Conservation (phyloP, 2,888 invertebrate species). For the Camponotus fellah region DNA sequence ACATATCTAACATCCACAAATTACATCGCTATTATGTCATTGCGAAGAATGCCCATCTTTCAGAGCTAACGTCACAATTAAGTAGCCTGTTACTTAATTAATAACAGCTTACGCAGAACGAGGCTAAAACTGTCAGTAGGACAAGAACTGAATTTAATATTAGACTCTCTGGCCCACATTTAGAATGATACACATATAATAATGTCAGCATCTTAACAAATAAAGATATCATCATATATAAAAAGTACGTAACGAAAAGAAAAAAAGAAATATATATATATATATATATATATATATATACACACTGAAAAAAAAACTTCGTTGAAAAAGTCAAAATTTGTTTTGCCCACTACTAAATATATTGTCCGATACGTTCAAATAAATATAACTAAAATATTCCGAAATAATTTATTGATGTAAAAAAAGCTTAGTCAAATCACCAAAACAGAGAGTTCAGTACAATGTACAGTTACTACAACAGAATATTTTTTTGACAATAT, state of each 20-base stretch:
- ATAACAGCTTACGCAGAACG: conserved; percentile 65
- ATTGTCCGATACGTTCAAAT: too few relatives aligned
- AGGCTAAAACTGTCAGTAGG: conserved; percentile 64
- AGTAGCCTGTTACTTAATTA: conserved; percentile 74
- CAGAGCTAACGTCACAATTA: conserved; percentile 72
- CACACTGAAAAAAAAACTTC: too few relatives aligned
- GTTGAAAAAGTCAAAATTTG: too few relatives aligned
- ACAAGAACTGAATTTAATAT: conserved; percentile 63
- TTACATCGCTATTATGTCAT: conserved; percentile 25
- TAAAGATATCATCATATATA: neutral
- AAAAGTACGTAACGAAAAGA: conserved; percentile 1
- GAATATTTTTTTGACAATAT: too few relatives aligned
- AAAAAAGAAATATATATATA: neutral
- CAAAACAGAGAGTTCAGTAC: too few relatives aligned
- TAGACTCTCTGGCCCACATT: conserved; percentile 19
- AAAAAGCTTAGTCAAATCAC: too few relatives aligned
- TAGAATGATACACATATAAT: neutral
- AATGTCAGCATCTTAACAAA: neutral
- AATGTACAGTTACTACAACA: too few relatives aligned
- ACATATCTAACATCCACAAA: neutral
- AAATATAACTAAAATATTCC: too few relatives aligned
- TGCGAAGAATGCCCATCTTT: conserved; percentile 9
- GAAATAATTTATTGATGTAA: too few relatives aligned
- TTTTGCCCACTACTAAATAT: too few relatives aligned
- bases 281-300: neutral